Percentiles rank a stretch among this genome's conserved stretches.
These are phyloP conservation scores for Caenorhabditis parvicauda DNA, from an alignment of 2,888 invertebrate species.

Conservation along the genomic window DNA sequence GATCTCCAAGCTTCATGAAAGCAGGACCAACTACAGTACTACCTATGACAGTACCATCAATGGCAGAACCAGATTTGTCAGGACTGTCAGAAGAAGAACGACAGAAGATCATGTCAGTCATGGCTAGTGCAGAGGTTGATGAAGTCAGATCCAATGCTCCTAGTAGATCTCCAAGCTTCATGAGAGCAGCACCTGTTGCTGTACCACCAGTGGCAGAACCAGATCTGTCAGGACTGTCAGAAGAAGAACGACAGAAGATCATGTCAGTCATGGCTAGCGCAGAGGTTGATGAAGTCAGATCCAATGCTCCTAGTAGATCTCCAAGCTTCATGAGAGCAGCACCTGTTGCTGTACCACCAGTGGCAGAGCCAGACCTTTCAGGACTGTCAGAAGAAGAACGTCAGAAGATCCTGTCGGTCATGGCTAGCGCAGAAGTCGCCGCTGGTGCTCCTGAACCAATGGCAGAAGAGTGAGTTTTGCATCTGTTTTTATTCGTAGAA, in stretches of 20 bases:
- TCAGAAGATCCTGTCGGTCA: constrained; percentile 37
- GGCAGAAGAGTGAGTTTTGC: no score
- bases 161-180: no score
- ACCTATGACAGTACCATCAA: not conserved
- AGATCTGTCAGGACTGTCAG: constrained; percentile 65
- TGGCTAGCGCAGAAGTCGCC: not conserved
- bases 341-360: constrained; percentile 1
- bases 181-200: not conserved
- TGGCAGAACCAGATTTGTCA: constrained; percentile 44
- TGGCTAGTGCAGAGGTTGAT: constrained; percentile 51
- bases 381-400: constrained; percentile 34
- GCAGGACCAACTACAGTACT: no score
- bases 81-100: constrained; percentile 69
- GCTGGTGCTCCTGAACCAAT: no score
- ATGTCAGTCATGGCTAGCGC: constrained; percentile 71
- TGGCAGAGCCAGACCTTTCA: constrained; percentile 13
- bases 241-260: constrained; percentile 70
- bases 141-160: not conserved
- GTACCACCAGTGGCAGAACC: constrained; percentile 33
- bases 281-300: constrained; percentile 60
- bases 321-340: constrained; percentile 8
- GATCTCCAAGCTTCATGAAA: no score
- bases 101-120: constrained; percentile 70
- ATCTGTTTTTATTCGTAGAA: no score
- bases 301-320: constrained; percentile 9